phyloP scores from a whole-genome alignment of 1,140 invertebrate species.

The Drosophila santomea region DNA sequence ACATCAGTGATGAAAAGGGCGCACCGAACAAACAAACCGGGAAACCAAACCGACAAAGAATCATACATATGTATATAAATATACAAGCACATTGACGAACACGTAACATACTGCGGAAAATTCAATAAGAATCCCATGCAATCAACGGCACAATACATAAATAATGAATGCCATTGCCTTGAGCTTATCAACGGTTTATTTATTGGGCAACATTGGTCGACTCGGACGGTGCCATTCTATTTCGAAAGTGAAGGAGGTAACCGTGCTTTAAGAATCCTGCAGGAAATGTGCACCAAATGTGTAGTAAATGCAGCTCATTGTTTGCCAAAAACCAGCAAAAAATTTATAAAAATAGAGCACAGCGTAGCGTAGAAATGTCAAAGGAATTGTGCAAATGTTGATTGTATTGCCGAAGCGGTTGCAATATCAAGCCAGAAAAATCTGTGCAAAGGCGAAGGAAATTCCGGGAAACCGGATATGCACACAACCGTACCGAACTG shows the following conservation, averaged over 20 bases:
- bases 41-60: slow-evolving; percentile 17
- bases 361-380: slow-evolving; percentile 49
- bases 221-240: slow-evolving; percentile 6
- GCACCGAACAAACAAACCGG: slow-evolving; percentile 25
- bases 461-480: slow-evolving; percentile 72
- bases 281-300: slow-evolving; percentile 54
- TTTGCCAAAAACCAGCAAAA: slow-evolving; percentile 34
- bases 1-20: slow-evolving; percentile 36
- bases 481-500: slow-evolving; percentile 32
- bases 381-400: slow-evolving; percentile 78
- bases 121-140: slow-evolving; percentile 71
- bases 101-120: slow-evolving; percentile 33
- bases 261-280: slow-evolving; percentile 40
- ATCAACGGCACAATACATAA: slow-evolving; percentile 76
- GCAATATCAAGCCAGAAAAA: slow-evolving; percentile 53
- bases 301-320: slow-evolving; percentile 66
- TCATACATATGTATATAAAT: slow-evolving; percentile 56
- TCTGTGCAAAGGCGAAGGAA: slow-evolving; percentile 29
- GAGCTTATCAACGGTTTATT: slow-evolving; percentile 77
- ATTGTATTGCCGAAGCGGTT: slow-evolving; percentile 67
- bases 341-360: background rate
- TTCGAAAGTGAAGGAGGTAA: background rate
- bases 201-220: slow-evolving; percentile 59
- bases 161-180: slow-evolving; percentile 77
- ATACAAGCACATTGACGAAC: slow-evolving; percentile 6